Base-by-base conservation (phyloP, 2,888 invertebrate genomes). In the Drosophila recens region DNA sequence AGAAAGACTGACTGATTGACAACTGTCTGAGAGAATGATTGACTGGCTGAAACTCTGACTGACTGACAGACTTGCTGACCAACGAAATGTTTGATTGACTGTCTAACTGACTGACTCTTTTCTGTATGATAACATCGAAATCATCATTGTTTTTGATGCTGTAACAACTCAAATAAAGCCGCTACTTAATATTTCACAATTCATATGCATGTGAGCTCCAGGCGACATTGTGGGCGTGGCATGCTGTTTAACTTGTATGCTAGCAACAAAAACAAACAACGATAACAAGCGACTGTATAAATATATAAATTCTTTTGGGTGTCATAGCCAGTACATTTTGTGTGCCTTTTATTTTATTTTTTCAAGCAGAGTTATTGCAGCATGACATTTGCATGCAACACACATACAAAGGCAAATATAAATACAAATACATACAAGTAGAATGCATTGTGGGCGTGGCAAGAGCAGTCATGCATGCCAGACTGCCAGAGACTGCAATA, bases 391-490 rank as follows among this genome's bases (percentile, higher is more conserved):
- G 38, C 56, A 53, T 51, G 23, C 42, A 36, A 36, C 36, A n/a
- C 10, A 33, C 33, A 33, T 3, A 33, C 33, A 33, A 36, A 48
- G 40, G 11, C 38, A 58, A 51, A 65, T 65, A 34, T 51, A 79
- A 61, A 68, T 64, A 33, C 61, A 64, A 63, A 61, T 34, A 36
- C 36, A 36, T 4, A 1, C 74, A 46, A 17, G 30, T 38, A 58
- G 43, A 45, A 36, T 11, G 52, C 30, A 15, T 34, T 30, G 51
- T 62, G 80, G 70, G 70, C 62, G 71, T 65, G 53, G 76, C 72
- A 75, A 6, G 23, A 56, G 62, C 58, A 69, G 48, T 49, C 52
- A 48, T 63, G 68, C 52, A 51, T 40, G 62, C 20, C 46, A 49
- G 38, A 43, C 43, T 40, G 27, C 27, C 27, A 27, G 27, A 27